Evolutionary conservation across 2,888 invertebrate genomes (phyloP), one percentile per base, ranked within the genome.

Genomic region (Gastrophysa polygoni): DNA sequence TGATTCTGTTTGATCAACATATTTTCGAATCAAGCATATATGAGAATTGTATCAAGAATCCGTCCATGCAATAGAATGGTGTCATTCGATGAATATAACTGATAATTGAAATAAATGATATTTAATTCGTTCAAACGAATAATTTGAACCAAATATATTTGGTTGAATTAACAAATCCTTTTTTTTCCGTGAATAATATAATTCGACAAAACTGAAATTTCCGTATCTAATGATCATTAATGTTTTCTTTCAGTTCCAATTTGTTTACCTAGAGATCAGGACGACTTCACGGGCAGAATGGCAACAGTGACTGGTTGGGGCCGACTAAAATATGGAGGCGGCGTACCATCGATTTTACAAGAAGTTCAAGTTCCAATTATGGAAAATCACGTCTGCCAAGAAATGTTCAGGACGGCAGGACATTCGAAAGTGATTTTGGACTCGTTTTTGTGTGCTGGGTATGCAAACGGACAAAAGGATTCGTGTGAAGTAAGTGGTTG

Each of bases 281-380:
- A 89, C 1, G 93, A 94, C 76, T 94, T 91, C 80, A 93, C 92
- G 0, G 94, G 94, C 0, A 86, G 91, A 61, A 89, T 92, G 86
- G 96, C 94, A 0, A 92, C 92, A 0, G 95, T 96, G 2, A 94
- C 95, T 0, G 96, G 96, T 1, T 96, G 95, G 95, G 96, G 96
- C 0, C 87, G 95, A 14, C 86, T 95, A 43, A 93, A 93, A 80
- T 95, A 95, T 77, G 92, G 93, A 8, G 96, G 96, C 11, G 93
- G 93, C 10, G 93, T 96, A 1, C 96, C 96, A 0, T 92, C 93
- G 3, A 89, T 94, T 1, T 82, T 96, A 24, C 95, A 96, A 80
- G 94, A 95, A 84, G 96, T 96, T 1, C 90, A 91, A 85, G 95
- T 96, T 20, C 96, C 96, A 32, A 90, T 96, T 65, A 93, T 96